phyloP scores from a whole-genome alignment of 2,113 vertebrate genomes.

The Oenanthe melanoleuca region DNA sequence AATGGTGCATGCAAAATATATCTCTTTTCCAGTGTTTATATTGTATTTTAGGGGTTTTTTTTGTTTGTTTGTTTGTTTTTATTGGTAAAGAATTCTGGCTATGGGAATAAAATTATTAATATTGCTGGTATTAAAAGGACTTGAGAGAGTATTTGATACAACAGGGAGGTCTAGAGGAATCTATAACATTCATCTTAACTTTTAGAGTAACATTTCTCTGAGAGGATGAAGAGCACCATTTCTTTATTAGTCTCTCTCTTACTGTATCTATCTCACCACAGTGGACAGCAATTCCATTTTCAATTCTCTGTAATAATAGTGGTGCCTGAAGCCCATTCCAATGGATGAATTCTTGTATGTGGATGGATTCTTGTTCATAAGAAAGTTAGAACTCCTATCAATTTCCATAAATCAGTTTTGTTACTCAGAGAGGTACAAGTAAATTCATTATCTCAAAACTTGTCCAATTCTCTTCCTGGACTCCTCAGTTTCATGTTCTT shows the following conservation, averaged over 20 bases:
- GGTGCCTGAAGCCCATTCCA: background rate
- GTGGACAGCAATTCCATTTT: background rate
- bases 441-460: background rate
- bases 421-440: background rate
- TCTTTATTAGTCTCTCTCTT: background rate
- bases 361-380: background rate
- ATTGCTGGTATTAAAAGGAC: background rate
- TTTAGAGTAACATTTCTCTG: background rate
- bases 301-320: background rate
- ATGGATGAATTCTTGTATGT: background rate
- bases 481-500: background rate
- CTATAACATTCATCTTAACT: background rate
- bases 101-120: background rate
- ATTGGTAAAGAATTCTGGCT: background rate
- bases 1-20: background rate
- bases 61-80: background rate
- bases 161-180: background rate
- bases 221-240: background rate
- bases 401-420: background rate
- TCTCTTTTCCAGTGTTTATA: background rate
- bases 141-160: background rate
- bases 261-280: background rate
- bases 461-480: background rate
- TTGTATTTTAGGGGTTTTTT: accelerated
- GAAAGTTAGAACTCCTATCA: background rate